Base-by-base conservation (phyloP, 2,797 vertebrate genomes). In the Coracias cyanogaster region DNA sequence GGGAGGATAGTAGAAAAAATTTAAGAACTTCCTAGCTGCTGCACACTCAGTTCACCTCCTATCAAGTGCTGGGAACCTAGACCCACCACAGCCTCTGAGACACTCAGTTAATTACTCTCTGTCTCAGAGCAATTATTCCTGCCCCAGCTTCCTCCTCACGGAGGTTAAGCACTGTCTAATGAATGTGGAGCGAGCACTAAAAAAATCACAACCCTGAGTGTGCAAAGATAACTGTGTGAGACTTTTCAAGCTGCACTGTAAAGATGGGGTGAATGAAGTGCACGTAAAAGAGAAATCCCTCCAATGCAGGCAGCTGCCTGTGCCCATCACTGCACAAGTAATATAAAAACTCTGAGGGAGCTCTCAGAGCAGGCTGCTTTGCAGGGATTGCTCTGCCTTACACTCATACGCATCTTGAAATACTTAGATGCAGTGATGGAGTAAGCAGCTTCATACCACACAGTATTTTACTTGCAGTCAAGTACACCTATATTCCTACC, bases 81-180 rank as follows among this genome's bases (percentile, higher is more conserved):
- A 82, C 61, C 87, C 93, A 89, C 93, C 66, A 14, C 96, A 97
- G 95, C 87, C 92, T 86, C 76, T 60, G 17, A 73, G 93, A 90
- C 82, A 86, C 84, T 91, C 87, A 87, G 49, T 82, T 94, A 72
- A 76, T 93, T 86, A 66, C 11, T 41, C 52, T 86, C 64, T 41
- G 31, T 78, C 73, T 89, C 28, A 0, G 12, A 61, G 54, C 2
- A 4, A 61, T 86, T 76, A 60, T 62, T 74, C 28, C 79, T 83
- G 81, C 51, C 83, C 79, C 1, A 1, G 31, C 28, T 77, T 66
- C 67, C 35, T 60, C 64, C 31, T 83, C 3, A 0, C 0, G 2
- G 51, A 89, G 54, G 41, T 80, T 83, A 57, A 94, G 33, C 64
- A 12, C 26, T 11, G 46, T 73, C 16, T 85, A 88, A 81, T 58